These are phyloP conservation scores for Asarcornis scutulata DNA, from an alignment of 2,113 vertebrate genomes.

Conservation along the genomic window DNA sequence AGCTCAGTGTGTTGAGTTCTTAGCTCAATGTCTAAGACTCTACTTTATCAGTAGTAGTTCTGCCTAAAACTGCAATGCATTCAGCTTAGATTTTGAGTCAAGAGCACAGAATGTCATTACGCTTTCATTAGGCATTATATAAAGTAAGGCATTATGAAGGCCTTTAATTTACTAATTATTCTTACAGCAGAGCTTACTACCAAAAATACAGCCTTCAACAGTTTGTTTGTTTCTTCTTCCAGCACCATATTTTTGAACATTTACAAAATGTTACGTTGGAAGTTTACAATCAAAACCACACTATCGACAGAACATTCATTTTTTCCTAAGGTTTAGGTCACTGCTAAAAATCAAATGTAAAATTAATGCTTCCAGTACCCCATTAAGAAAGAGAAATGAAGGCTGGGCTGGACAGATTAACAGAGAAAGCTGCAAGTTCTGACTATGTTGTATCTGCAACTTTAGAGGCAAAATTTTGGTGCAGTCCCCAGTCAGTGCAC, in stretches of 20 bases:
- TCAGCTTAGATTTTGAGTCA: background rate
- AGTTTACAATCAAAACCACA: background rate
- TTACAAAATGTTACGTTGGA: background rate
- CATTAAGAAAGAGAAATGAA: background rate
- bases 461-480: background rate
- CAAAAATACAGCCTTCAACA: background rate
- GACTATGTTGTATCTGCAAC: background rate
- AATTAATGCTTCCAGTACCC: background rate
- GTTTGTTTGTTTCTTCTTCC: background rate
- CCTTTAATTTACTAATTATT: background rate
- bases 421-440: background rate
- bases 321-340: background rate
- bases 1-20: background rate
- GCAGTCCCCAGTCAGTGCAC: rapidly evolving
- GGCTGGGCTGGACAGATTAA: background rate
- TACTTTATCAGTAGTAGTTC: background rate
- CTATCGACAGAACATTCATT: background rate
- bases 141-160: background rate
- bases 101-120: background rate
- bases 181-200: background rate
- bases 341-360: background rate
- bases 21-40: background rate
- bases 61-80: background rate
- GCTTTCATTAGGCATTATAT: background rate
- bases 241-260: background rate